Conservation (phyloP, 2,888 invertebrate genomes). For the Thecophora atra region DNA sequence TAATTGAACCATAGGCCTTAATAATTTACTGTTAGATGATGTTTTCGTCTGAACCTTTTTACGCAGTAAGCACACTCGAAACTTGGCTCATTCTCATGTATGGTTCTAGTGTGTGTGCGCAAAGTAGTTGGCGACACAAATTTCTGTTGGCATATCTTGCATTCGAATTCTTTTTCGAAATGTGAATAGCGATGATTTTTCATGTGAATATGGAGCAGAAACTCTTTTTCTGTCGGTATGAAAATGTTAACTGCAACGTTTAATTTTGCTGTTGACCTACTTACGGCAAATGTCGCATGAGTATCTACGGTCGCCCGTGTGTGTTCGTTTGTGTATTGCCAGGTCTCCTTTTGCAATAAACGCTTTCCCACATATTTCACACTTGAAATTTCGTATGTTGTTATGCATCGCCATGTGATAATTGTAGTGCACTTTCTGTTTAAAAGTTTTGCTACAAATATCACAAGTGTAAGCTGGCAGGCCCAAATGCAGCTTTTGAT, state of each 20-base stretch:
- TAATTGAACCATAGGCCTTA: not conserved
- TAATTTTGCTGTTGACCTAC: not conserved
- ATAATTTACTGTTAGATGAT: slow-evolving; percentile 50
- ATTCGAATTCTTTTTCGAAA: slow-evolving; percentile 51
- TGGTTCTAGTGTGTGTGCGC: slow-evolving; percentile 50
- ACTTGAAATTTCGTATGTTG: slow-evolving; percentile 54
- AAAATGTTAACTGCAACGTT: slow-evolving; percentile 7
- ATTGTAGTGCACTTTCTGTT: slow-evolving; percentile 52
- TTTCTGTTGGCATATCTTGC: slow-evolving; percentile 51
- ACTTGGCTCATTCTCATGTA: slow-evolving; percentile 50
- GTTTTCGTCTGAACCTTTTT: slow-evolving; percentile 54
- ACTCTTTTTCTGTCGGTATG: slow-evolving; percentile 48
- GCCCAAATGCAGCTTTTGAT: slow-evolving; percentile 49
- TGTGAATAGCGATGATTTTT: slow-evolving; percentile 54
- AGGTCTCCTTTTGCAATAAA: slow-evolving; percentile 53
- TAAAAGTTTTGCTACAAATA: slow-evolving; percentile 51
- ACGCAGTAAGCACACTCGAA: slow-evolving; percentile 52
- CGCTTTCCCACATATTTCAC: slow-evolving; percentile 51
- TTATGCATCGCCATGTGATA: slow-evolving; percentile 53
- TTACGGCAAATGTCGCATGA: slow-evolving; percentile 55
- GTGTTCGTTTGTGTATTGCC: slow-evolving; percentile 50
- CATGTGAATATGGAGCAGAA: slow-evolving; percentile 53
- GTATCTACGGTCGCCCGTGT: slow-evolving; percentile 53
- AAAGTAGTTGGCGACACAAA: slow-evolving; percentile 54
- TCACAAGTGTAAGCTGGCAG: slow-evolving; percentile 46